Conservation (phyloP, 2,797 vertebrate genomes). For the Esox masquinongy region DNA sequence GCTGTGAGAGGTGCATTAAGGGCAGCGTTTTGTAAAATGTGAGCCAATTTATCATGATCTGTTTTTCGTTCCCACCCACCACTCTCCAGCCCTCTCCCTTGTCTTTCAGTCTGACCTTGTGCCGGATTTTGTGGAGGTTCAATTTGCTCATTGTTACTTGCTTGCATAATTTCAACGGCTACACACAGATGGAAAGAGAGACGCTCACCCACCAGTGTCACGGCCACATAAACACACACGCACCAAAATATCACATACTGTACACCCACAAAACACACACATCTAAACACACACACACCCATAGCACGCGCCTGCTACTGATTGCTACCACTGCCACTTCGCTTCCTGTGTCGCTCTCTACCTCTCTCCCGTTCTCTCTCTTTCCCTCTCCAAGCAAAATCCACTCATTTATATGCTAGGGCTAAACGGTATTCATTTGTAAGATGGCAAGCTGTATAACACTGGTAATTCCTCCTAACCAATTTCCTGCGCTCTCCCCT, state of each 20-base stretch:
- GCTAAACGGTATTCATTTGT: conserved; percentile 87
- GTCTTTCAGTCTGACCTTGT: conserved; percentile 95
- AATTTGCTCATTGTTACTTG: conserved; percentile 92
- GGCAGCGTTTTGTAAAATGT: conserved; percentile 93
- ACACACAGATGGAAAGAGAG: conserved; percentile 57
- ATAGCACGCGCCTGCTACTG: conserved; percentile 56
- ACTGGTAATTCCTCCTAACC: conserved; percentile 87
- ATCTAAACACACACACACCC: conserved; percentile 34
- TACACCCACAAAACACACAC: conserved; percentile 15
- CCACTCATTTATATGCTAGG: conserved; percentile 90
- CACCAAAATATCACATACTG: conserved; percentile 13
- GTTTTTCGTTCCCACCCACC: conserved; percentile 87
- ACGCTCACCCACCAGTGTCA: conserved; percentile 24
- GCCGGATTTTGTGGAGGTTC: conserved; percentile 77
- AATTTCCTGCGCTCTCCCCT: conserved; percentile 80
- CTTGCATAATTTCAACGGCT: conserved; percentile 90
- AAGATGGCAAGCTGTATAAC: conserved; percentile 84
- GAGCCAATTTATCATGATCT: conserved; percentile 97
- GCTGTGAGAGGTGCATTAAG: conserved; percentile 88
- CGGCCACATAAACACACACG: conserved; percentile 11
- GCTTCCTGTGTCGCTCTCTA: conserved; percentile 56
- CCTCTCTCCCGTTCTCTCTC: conserved; percentile 39
- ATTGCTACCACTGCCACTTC: conserved; percentile 71
- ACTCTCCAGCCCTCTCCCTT: conserved; percentile 77
- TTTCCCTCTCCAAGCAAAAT: conserved; percentile 78